Evolutionary conservation across 2,113 vertebrate species (phyloP).

Genomic region (Bos indicus): DNA sequence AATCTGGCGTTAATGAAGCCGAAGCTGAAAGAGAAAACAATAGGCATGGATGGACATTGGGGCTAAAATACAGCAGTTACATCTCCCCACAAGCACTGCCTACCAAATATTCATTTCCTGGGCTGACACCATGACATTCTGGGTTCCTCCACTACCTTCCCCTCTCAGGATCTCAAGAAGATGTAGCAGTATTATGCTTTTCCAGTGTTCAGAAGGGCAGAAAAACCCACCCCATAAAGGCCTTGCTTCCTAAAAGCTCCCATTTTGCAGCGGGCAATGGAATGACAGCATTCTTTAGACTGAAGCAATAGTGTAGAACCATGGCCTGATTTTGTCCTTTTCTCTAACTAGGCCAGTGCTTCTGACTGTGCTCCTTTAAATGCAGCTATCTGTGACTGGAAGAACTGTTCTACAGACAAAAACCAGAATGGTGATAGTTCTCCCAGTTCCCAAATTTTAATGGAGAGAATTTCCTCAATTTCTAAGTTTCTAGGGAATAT

Average conservation of each 20-base stretch:
- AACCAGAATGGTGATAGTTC: not conserved
- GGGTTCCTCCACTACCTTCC: not conserved
- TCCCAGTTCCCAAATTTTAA: not conserved
- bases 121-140: not conserved
- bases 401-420: not conserved
- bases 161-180: not conserved
- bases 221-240: not conserved
- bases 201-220: not conserved
- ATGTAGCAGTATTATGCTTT: not conserved
- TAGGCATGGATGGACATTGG: not conserved
- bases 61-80: not conserved
- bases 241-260: not conserved
- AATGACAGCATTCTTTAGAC: not conserved
- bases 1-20: conserved; percentile 91
- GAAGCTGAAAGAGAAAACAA: conserved; percentile 84
- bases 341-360: not conserved
- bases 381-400: not conserved
- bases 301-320: not conserved
- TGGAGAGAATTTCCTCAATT: not conserved
- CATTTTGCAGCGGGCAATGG: not conserved
- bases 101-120: not conserved
- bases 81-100: not conserved
- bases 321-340: conserved; percentile 10
- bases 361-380: not conserved
- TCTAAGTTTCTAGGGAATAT: not conserved